phyloP scores from a whole-genome alignment of 1,140 invertebrate genomes.

The Drosophila santomea region DNA sequence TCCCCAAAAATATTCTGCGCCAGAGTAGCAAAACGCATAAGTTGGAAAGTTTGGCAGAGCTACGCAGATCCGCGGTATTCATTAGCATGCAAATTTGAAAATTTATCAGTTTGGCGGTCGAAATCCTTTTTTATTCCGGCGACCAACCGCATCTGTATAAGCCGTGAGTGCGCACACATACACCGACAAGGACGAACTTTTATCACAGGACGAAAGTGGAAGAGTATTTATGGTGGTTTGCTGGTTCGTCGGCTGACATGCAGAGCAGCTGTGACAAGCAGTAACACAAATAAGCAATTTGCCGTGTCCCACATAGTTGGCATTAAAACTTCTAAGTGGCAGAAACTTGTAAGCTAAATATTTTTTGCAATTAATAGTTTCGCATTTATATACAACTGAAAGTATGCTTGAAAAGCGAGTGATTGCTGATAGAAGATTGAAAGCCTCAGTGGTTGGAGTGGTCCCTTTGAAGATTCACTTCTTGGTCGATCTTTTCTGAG shows the following conservation, averaged over 20 bases:
- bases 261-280: conserved; percentile 3
- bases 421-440: too few species aligned
- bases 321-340: too few species aligned
- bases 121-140: conserved; percentile 30
- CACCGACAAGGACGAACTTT: conserved; percentile 2
- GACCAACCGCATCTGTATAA: conserved; percentile 13
- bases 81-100: conserved; percentile 76
- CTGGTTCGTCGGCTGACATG: background rate
- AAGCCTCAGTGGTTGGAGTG: too few species aligned
- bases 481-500: too few species aligned
- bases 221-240: conserved; percentile 3
- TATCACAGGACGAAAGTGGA: conserved; percentile 1
- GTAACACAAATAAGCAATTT: conserved; percentile 10
- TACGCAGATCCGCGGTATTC: conserved; percentile 40
- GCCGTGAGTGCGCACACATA: background rate
- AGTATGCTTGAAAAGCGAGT: background rate
- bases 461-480: too few species aligned
- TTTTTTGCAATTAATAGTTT: too few species aligned
- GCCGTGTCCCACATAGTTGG: too few species aligned
- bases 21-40: conserved; percentile 13
- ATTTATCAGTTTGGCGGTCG: conserved; percentile 58
- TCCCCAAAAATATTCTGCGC: conserved; percentile 19
- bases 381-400: background rate
- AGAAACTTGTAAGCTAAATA: too few species aligned
- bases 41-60: conserved; percentile 29